These are phyloP conservation scores for Diaprepes abbreviatus DNA, from an alignment of 2,888 invertebrate genomes.

Conservation along the genomic window DNA sequence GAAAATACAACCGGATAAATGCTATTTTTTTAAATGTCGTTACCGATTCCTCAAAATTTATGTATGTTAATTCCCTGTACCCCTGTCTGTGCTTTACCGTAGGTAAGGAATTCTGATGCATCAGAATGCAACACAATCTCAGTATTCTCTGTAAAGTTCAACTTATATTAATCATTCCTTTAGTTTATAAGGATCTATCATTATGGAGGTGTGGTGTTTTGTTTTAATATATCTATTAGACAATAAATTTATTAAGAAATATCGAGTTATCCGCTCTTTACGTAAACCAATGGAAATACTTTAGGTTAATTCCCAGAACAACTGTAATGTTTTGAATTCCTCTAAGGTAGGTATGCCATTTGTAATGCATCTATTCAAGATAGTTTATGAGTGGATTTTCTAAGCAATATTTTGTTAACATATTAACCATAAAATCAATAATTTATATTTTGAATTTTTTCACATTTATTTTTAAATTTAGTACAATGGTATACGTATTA, in stretches of 20 bases:
- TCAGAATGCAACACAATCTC: neutral
- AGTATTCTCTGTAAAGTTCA: neutral
- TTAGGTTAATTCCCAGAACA: neutral
- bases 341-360: conserved; percentile 12
- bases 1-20: too few species aligned
- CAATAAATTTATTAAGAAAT: neutral
- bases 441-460: neutral
- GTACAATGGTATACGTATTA: neutral
- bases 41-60: too few species aligned
- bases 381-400: conserved; percentile 5
- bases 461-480: neutral
- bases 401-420: neutral
- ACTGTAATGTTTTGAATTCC: conserved; percentile 12
- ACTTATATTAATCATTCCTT: neutral
- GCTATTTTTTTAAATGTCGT: too few species aligned
- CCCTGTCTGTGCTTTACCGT: too few species aligned
- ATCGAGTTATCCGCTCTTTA: neutral
- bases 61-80: too few species aligned
- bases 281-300: conserved; percentile 12
- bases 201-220: neutral
- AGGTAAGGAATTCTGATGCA: too few species aligned
- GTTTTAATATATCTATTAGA: neutral
- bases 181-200: neutral
- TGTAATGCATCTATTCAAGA: neutral
- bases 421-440: neutral